Evolutionary conservation across 2,888 invertebrate genomes (phyloP), one percentile per base, ranked within the genome.

Genomic region (Drymonia ruficornis): DNA sequence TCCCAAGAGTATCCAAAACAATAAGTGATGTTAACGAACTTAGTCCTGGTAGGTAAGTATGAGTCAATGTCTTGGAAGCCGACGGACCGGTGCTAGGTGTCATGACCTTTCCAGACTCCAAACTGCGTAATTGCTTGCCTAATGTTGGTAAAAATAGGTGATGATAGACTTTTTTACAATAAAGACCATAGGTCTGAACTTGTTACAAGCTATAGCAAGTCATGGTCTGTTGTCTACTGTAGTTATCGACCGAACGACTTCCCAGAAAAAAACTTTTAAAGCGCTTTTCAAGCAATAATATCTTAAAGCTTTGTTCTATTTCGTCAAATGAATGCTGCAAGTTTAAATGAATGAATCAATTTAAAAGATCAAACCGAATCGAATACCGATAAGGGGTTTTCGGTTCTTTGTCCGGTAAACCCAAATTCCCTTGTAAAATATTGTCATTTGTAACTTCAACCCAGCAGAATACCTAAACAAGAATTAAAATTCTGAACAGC

Each of bases 1-100:
- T n/a, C n/a, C n/a, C n/a, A n/a, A n/a, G n/a, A n/a, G n/a, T n/a
- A n/a, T n/a, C n/a, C 74, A 65, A 84, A 80, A 87, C 86, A 87
- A 87, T 83, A 72, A 68, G 31, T 49, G 56, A 67, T 68, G 86
- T 77, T 76, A 84, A 84, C 74, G 83, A 86, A 82, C 87, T 80
- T 68, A 59, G 53, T 66, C 61, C 63, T 59, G 65, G 42, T 19
- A 36, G 40, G 40, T 40, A 40, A 5, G 40, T 64, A 67, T 83
- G 83, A 86, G 66, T 84, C 86, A 83, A 67, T 62, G 66, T 59
- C 63, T 73, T 67, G 49, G 54, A 61, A 51, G 59, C 47, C 50
- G 50, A 29, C 57, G 44, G 47, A 54, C 53, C 40, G 48, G 23
- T 54, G 31, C 15, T 31, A 34, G 34, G 55, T 54, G 52, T 55